Evolutionary conservation across 2,888 invertebrate genomes (phyloP).

Genomic region (Diloba caeruleocephala): DNA sequence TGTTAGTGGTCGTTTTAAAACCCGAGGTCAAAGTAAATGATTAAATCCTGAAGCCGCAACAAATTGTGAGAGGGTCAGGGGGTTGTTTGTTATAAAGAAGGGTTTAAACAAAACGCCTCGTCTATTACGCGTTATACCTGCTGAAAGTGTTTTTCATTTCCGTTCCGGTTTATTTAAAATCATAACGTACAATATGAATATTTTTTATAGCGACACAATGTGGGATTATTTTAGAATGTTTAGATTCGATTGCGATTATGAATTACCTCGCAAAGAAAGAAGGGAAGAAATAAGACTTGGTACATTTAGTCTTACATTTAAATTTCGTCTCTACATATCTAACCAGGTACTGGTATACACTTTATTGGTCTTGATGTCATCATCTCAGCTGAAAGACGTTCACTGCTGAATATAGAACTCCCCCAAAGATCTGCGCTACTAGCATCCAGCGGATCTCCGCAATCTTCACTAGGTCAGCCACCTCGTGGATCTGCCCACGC

Average conservation of each 20-base stretch:
- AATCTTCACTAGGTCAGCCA: too few relatives aligned
- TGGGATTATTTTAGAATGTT: constrained; percentile 1
- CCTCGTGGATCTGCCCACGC: too few relatives aligned
- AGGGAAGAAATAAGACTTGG: too few relatives aligned
- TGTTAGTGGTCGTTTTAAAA: constrained; percentile 46
- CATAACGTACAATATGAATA: constrained; percentile 33
- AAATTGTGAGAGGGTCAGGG: constrained; percentile 54
- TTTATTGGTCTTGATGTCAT: too few relatives aligned
- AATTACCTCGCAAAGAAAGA: too few relatives aligned
- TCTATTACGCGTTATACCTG: constrained; percentile 35
- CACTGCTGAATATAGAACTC: too few relatives aligned
- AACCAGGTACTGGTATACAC: too few relatives aligned
- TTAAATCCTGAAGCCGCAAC: constrained; percentile 52
- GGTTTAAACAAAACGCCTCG: constrained; percentile 36
- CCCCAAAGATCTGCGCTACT: too few relatives aligned
- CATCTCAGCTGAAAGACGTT: too few relatives aligned
- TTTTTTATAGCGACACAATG: constrained; percentile 15
- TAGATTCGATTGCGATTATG: constrained; percentile 16
- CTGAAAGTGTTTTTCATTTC: constrained; percentile 52
- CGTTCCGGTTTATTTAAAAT: constrained; percentile 40
- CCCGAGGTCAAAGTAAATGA: constrained; percentile 48
- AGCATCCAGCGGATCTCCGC: too few relatives aligned
- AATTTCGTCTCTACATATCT: too few relatives aligned
- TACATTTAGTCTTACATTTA: too few relatives aligned
- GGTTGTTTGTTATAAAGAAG: constrained; percentile 50